Evolutionary conservation across 2,888 invertebrate genomes (phyloP), one percentile per base, ranked within the genome.

Genomic region (Ophonus ardosiacus): DNA sequence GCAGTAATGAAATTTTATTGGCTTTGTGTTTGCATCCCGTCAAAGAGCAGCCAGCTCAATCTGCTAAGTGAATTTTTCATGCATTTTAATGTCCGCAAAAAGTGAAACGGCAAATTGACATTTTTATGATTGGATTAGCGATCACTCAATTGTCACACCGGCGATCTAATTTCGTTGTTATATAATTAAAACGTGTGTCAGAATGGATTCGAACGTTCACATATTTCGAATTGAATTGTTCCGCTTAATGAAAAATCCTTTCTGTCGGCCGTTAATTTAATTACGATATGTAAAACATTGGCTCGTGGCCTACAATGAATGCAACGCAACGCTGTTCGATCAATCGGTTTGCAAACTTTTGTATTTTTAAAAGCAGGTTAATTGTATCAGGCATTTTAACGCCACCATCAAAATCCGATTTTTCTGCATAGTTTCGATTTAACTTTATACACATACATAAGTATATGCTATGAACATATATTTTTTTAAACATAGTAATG

Each of bases 161-260:
- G 71, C 59, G 80, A 80, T 85, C 68, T 80, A 85, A 80, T 85
- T 80, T 71, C 79, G 57, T 71, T 71, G 68, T 80, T 85, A 85
- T 80, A 80, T 80, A 80, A 85, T 85, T 85, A 65, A 85, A 85
- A 80, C 85, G 71, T 85, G 71, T 85, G 85, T 85, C 85, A 79
- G 56, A 57, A 10, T 38, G 21, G 68, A 40, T 78, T 79, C 79
- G 56, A 78, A 43, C 80, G 84, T 51, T 56, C 80, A 85, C 79
- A 43, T 80, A 79, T 76, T 83, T 59, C 74, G 61, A 83, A 83
- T 83, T 83, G 51, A 74, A 83, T 84, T 65, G 74, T 76, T 71
- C 83, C 83, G 56, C 68, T 68, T 65, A 81, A 65, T 81, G 83
- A 74, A 56, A 83, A 74, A 59, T 83, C 71, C 59, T 59, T 83